phyloP scores from a whole-genome alignment of 92 coral and sea anemone genomes.

The Muricea muricata region DNA sequence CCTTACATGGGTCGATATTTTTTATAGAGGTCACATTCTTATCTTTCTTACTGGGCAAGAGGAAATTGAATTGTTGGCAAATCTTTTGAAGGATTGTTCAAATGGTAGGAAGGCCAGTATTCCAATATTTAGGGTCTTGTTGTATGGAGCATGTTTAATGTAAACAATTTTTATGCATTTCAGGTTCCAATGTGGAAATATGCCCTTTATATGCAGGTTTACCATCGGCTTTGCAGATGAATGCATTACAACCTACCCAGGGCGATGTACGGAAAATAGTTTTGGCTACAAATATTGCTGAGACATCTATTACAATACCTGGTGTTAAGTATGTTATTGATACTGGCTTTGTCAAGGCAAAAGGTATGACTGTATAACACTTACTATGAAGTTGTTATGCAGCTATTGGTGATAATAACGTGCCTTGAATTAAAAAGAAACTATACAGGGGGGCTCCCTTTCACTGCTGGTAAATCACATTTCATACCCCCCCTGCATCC shows the following conservation, averaged over 20 bases:
- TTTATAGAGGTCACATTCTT: conserved; percentile 85
- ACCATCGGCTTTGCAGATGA: conserved; percentile 91
- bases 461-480: too few relatives aligned
- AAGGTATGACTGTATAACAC: conserved; percentile 55
- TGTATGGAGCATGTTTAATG: too few relatives aligned
- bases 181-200: conserved; percentile 75
- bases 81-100: conserved; percentile 85
- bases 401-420: too few relatives aligned
- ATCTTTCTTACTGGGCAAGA: conserved; percentile 98
- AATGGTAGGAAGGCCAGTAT: conserved; percentile 58
- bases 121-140: too few relatives aligned
- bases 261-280: conserved; percentile 81
- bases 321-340: conserved; percentile 97
- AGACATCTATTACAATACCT: conserved; percentile 95
- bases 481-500: too few relatives aligned
- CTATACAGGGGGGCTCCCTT: too few relatives aligned
- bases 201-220: conserved; percentile 98
- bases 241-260: conserved; percentile 79
- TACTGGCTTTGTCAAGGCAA: conserved; percentile 98
- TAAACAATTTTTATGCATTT: conserved; percentile 46
- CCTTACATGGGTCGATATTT: too few relatives aligned
- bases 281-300: conserved; percentile 96
- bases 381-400: neutral
- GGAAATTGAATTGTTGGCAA: conserved; percentile 90
- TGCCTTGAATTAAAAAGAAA: too few relatives aligned